phyloP scores from a whole-genome alignment of 2,797 vertebrate genomes.

The Megaceryle alcyon region DNA sequence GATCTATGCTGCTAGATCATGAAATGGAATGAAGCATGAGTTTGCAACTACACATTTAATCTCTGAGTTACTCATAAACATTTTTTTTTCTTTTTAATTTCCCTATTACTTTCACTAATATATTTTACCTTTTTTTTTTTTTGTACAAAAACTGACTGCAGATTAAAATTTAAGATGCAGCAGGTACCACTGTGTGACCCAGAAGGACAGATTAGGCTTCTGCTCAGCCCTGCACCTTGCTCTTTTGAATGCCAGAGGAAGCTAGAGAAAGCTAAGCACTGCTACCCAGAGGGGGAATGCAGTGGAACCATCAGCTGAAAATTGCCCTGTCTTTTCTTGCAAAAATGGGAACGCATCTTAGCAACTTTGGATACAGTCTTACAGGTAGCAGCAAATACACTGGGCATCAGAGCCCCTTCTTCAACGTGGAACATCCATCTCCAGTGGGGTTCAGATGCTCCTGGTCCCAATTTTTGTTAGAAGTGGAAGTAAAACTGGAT shows the following conservation, averaged over 20 bases:
- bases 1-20: constrained; percentile 51
- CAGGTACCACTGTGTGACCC: constrained; percentile 15
- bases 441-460: constrained; percentile 45
- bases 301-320: neutral
- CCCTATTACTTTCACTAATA: constrained; percentile 54
- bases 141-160: constrained; percentile 56
- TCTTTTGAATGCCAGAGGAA: constrained; percentile 16
- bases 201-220: constrained; percentile 20
- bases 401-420: constrained; percentile 40
- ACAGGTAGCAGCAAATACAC: constrained; percentile 68
- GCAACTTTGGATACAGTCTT: constrained; percentile 41
- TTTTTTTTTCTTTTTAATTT: constrained; percentile 9
- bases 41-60: constrained; percentile 37
- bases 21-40: constrained; percentile 66
- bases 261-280: neutral
- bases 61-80: constrained; percentile 58
- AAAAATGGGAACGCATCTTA: constrained; percentile 32
- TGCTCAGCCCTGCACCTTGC: neutral
- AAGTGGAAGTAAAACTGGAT: constrained; percentile 53
- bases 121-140: constrained; percentile 22
- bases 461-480: constrained; percentile 71
- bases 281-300: constrained; percentile 11
- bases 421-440: constrained; percentile 18
- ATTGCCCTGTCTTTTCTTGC: neutral
- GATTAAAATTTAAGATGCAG: neutral